These are phyloP conservation scores for Chloropsis hardwickii DNA, from an alignment of 2,113 vertebrate species.

Conservation along the genomic window DNA sequence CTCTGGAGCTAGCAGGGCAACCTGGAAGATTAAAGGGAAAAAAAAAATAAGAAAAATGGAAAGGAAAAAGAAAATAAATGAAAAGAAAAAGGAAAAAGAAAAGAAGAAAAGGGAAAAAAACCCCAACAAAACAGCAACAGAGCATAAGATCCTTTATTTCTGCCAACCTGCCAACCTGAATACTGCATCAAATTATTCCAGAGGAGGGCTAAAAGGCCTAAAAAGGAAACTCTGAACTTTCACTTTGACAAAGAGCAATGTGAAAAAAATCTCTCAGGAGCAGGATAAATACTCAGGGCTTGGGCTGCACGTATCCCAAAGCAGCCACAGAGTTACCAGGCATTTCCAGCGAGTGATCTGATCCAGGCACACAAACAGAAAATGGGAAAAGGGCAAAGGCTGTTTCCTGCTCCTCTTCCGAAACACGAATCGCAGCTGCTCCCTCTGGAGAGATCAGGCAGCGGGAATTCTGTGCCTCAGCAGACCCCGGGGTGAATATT, in stretches of 20 bases:
- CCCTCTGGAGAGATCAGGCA: not conserved
- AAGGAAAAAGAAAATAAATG: no score
- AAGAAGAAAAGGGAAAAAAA: no score
- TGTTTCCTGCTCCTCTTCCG: not conserved
- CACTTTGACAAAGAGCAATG: not conserved
- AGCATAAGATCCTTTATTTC: not conserved
- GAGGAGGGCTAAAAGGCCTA: not conserved
- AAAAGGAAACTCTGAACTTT: not conserved
- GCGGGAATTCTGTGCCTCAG: not conserved
- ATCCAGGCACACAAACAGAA: not conserved
- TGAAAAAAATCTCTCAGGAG: not conserved
- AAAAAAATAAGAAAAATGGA: not conserved
- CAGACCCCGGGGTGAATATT: not conserved
- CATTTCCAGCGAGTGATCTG: not conserved
- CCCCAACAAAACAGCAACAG: not conserved
- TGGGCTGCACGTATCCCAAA: accelerated
- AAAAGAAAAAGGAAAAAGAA: not conserved
- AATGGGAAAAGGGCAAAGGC: not conserved
- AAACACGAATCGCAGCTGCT: not conserved
- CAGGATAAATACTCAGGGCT: accelerated
- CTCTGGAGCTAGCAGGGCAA: not conserved
- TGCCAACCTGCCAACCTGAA: not conserved
- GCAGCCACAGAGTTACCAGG: accelerated
- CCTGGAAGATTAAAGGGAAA: not conserved
- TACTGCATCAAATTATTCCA: not conserved